Evolutionary conservation across 2,888 invertebrate species (phyloP).

Genomic region (Pecten maximus): DNA sequence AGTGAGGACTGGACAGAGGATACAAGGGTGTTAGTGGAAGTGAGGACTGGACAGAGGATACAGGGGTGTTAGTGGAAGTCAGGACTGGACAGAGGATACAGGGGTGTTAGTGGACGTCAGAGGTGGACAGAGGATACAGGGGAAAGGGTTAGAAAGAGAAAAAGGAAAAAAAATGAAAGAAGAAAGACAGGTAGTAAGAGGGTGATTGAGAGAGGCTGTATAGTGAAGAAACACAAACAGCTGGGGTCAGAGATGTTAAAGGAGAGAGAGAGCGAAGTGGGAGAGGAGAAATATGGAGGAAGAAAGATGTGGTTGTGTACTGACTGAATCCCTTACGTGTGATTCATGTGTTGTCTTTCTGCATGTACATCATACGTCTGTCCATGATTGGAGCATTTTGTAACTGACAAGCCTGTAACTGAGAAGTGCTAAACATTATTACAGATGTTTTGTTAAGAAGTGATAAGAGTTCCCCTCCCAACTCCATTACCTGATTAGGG

Average conservation of each 20-base stretch:
- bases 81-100: background rate
- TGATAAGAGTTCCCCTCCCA: background rate
- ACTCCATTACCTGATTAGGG: background rate
- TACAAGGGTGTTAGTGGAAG: background rate
- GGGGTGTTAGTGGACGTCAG: background rate
- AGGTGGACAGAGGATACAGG: background rate
- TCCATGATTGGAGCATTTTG: constrained; percentile 23
- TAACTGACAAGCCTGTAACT: constrained; percentile 26
- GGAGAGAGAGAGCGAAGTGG: background rate
- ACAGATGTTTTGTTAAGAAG: constrained; percentile 26
- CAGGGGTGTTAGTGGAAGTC: background rate
- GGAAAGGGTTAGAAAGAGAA: background rate
- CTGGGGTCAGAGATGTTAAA: background rate
- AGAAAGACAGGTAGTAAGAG: too few relatives aligned
- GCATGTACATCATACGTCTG: background rate
- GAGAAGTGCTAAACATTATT: background rate
- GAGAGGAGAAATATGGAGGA: background rate
- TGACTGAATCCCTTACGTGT: background rate
- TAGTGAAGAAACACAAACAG: background rate
- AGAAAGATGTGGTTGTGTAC: background rate
- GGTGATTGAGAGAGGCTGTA: background rate
- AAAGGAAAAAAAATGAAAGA: background rate
- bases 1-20: background rate
- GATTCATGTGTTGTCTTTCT: constrained; percentile 6
- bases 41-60: background rate